Evolutionary conservation across 2,797 vertebrate genomes (phyloP).

Genomic region (Dipus sagitta): DNA sequence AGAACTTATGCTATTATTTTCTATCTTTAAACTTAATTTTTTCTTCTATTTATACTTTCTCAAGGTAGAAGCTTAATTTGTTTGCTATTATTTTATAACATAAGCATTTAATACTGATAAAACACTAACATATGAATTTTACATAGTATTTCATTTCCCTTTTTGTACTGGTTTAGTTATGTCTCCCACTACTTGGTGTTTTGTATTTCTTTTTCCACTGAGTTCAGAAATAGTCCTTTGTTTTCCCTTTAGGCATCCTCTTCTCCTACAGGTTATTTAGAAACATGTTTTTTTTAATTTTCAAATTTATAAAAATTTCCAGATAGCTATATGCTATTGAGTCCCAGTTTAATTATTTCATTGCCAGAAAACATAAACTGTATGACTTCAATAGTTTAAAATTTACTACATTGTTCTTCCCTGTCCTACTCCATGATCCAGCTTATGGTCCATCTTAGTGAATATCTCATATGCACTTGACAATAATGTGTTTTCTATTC

Average conservation of each 20-base stretch:
- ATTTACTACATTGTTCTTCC: background rate
- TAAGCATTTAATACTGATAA: background rate
- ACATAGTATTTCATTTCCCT: background rate
- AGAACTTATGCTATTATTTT: constrained; percentile 11
- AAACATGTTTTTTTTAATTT: background rate
- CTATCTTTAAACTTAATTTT: background rate
- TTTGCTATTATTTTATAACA: background rate
- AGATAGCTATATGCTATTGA: background rate
- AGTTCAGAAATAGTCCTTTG: background rate
- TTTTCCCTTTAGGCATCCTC: constrained; percentile 2
- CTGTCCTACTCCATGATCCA: no score
- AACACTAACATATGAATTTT: background rate
- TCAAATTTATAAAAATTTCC: constrained; percentile 11
- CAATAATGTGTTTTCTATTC: background rate
- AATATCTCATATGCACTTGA: background rate
- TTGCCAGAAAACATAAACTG: background rate
- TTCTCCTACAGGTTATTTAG: background rate
- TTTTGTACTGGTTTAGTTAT: background rate
- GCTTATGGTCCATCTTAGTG: background rate
- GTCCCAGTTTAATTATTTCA: background rate
- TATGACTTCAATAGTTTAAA: background rate
- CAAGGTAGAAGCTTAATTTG: background rate
- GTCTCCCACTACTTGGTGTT: background rate
- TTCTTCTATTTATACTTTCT: background rate
- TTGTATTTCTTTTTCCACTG: background rate